These are phyloP conservation scores for Rhodinocichla rosea DNA, from an alignment of 2,113 vertebrate genomes.

Conservation along the genomic window DNA sequence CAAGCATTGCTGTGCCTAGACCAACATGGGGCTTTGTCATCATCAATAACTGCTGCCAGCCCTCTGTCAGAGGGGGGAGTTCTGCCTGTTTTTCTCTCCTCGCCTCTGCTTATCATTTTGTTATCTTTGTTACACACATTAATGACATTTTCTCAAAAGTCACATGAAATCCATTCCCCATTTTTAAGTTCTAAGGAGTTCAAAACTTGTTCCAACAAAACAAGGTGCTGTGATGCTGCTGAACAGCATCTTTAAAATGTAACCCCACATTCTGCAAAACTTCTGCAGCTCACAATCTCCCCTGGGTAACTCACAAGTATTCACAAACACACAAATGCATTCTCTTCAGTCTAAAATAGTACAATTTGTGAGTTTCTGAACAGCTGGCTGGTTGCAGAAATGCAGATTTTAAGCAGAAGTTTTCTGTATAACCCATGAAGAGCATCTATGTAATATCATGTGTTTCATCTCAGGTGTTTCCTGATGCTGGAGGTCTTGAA, in stretches of 20 bases:
- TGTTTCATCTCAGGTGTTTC: not conserved
- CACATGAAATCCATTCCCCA: not conserved
- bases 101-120: not conserved
- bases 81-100: not conserved
- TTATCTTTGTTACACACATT: not conserved
- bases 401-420: not conserved
- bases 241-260: not conserved
- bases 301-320: not conserved
- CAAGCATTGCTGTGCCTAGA: not conserved
- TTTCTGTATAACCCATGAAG: not conserved
- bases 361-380: not conserved
- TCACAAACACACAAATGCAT: not conserved
- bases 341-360: not conserved
- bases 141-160: not conserved
- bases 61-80: not conserved
- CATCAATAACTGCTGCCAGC: fast-evolving
- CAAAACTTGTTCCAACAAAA: not conserved
- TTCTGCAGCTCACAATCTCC: not conserved
- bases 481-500: not conserved
- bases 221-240: not conserved
- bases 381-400: not conserved
- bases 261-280: not conserved
- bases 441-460: not conserved
- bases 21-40: not conserved
- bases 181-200: not conserved